Base-by-base conservation (phyloP, 2,113 vertebrate species). In the Cynopterus brachyotis region DNA sequence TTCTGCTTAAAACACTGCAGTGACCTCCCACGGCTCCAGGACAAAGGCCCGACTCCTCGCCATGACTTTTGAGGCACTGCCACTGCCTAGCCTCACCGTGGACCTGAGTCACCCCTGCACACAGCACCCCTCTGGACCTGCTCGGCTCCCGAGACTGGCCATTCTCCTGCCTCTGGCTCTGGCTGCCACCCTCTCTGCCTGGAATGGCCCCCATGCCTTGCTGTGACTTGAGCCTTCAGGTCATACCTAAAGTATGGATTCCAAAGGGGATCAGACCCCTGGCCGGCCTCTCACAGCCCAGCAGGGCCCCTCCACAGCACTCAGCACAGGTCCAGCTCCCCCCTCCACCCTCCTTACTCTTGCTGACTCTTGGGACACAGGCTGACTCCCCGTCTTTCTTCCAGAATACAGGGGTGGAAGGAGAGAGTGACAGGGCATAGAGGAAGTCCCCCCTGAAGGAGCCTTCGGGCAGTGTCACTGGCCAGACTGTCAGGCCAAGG, bases 41-140 rank as follows among this genome's bases (percentile, higher is more conserved):
- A 78, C 76, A 8, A 28, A 26, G 45, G 6, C 9, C n/a, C 50
- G 17, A 26, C 32, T 45, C n/a, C 78, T 55, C 2, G 0, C 4
- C 26, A 3, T 17, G 13, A 80, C 26, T 16, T 4, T 11, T 0
- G 2, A 19, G 37, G 50, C 7, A 1, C 73, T 22, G 59, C 89
- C n/a, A 11, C 59, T 2, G 9, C 20, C 37, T 20, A 1, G 55
- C 75, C 75, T 37, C 11, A 0, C 10, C 0, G 3, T 3, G 17
- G 19, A 4, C 32, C 1, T 37, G 1, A 0, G 53, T 0, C 19
- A 9, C 24, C 13, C 7, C 73, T 45, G 26, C 0, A 7, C 2
- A 5, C 37, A 22, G 13, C 13, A 0, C 28, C 47, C 11, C 20
- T 6, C 8, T 4, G 30, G 28, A 9, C 10, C 8, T 20, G 40